Evolutionary conservation across 2,888 invertebrate species (phyloP).

Genomic region (Margaritifera margaritifera): DNA sequence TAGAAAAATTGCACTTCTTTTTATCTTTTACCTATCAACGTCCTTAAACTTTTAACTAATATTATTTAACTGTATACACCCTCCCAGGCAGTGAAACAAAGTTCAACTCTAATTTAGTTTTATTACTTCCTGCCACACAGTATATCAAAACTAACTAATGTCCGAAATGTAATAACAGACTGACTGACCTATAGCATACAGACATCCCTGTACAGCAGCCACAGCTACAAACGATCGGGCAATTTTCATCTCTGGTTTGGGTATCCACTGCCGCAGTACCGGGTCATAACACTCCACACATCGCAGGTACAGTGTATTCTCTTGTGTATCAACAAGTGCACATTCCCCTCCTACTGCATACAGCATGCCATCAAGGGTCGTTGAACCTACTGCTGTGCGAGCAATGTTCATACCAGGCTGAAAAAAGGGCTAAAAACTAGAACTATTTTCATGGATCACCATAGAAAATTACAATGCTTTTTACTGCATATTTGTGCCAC

Average conservation of each 20-base stretch:
- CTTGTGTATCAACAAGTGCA: conserved; percentile 66
- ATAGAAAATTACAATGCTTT: neutral
- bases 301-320: conserved; percentile 68
- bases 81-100: no score
- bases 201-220: conserved; percentile 82
- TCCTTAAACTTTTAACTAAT: no score
- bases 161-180: no score
- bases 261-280: conserved; percentile 60
- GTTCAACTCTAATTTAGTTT: no score
- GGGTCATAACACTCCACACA: conserved; percentile 69
- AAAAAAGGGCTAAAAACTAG: conserved; percentile 8
- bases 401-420: conserved; percentile 67
- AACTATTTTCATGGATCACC: neutral
- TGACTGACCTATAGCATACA: conserved; percentile 68
- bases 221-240: conserved; percentile 82
- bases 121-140: no score
- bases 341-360: conserved; percentile 70
- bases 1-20: no score
- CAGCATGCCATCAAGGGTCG: conserved; percentile 62
- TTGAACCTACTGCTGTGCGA: conserved; percentile 68
- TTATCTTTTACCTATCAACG: no score
- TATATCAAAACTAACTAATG: no score
- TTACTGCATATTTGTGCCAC: neutral
- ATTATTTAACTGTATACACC: no score
- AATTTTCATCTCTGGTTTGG: conserved; percentile 63